Base-by-base conservation (phyloP, 2,797 vertebrate genomes). In the Labroides dimidiatus region DNA sequence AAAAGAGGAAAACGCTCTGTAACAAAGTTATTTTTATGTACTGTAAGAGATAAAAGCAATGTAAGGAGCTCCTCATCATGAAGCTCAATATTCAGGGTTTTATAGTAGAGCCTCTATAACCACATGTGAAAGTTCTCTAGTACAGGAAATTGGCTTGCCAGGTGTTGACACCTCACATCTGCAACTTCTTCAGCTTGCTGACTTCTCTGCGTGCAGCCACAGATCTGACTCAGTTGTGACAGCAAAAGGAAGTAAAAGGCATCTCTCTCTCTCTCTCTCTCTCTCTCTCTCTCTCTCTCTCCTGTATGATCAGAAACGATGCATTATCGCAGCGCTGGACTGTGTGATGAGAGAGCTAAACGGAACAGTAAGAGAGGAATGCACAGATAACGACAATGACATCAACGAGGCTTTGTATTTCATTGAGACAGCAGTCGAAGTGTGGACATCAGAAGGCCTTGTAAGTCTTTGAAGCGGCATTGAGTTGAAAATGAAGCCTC, bases 121-220 rank as follows among this genome's bases (percentile, higher is more conserved):
- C 89, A 87, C 90, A 91, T 81, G 73, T 72, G 43, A 80, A 81
- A 77, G 71, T 84, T 60, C 75, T 90, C 86, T 74, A 89, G 81
- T 87, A 89, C 84, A 90, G 89, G 87, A 91, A 91, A 78, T 64
- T 63, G 85, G 77, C 44, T 64, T 67, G 71, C 42, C 72, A 80
- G 80, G 78, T 90, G 84, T 80, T 37, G 65, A 69, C 73, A 51
- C 52, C 60, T 80, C 68, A 77, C 67, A 69, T 62, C 73, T 60
- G 51, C 53, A 49, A 47, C 71, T 37, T 53, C 61, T 43, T 64
- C 44, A 42, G n/a, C 61, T 45, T 41, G 54, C 53, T 41, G 59
- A 69, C 44, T 80, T 77, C 60, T 80, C 16, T 12, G 7, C 0
- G 12, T 45, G 62, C 24, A 75, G 80, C 73, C 77, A 57, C 80